phyloP scores from a whole-genome alignment of 2,797 vertebrate species.

The Crocodylus rhombifer region DNA sequence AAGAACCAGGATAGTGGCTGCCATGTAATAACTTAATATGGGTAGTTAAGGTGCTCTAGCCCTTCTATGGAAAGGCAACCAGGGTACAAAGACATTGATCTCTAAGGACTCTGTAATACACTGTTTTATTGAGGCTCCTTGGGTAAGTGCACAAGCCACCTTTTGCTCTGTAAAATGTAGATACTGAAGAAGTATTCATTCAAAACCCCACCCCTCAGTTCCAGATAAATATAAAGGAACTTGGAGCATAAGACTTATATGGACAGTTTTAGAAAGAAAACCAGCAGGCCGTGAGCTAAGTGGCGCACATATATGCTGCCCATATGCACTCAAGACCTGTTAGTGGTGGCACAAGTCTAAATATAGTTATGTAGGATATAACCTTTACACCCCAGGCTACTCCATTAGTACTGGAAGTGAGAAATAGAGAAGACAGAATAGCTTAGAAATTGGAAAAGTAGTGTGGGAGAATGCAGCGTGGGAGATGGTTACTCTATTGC shows the following conservation, averaged over 20 bases:
- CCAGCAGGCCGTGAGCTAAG: neutral
- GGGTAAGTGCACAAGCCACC: too few species aligned
- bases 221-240: too few species aligned
- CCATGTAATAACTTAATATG: neutral
- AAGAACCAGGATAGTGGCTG: neutral
- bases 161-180: too few species aligned
- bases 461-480: neutral
- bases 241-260: too few species aligned
- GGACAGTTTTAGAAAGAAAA: too few species aligned
- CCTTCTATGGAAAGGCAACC: neutral
- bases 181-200: too few species aligned
- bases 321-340: neutral
- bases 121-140: too few species aligned
- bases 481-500: neutral
- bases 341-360: neutral
- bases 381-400: neutral
- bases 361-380: neutral
- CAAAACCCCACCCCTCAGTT: too few species aligned
- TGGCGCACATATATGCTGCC: neutral
- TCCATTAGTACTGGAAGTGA: neutral
- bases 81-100: too few species aligned
- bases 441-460: neutral
- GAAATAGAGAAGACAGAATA: neutral
- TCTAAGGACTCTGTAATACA: too few species aligned
- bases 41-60: rapidly evolving